Base-by-base conservation (phyloP, 2,797 vertebrate species). In the Molossus alvarezi region DNA sequence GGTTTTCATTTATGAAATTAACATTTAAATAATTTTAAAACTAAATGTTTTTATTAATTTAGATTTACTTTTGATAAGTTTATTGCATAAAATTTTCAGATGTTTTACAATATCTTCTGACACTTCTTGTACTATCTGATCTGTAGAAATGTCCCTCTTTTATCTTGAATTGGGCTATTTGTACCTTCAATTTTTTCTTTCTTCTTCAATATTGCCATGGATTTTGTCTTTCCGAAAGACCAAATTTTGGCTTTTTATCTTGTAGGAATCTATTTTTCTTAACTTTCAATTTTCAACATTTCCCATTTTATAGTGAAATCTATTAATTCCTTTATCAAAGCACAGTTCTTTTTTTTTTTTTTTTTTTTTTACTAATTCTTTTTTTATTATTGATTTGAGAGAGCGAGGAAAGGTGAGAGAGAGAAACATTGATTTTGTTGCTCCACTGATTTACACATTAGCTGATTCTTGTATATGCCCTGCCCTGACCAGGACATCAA, bases 261-360 rank as follows among this genome's bases (percentile, higher is more conserved):
- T 51, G 9, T 64, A 69, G 81, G 29, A 71, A 1, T 60, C 8
- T 58, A 14, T 73, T 89, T 75, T 23, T 69, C 21, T 73, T 86
- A 79, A 13, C 4, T 89, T 80, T 92, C 55, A 60, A 69, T 92
- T 76, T 95, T 33, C 1, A 76, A 62, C 21, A n/a, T 88, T 86
- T 80, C 3, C 4, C 18, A 27, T 57, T 55, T 62, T 71, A 27
- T 48, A 64, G 57, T 87, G 25, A 77, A 90, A 79, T 8, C 23
- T 90, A 65, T 65, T 83, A 62, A 75, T 84, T 84, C 27, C 9
- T 1, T 58, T 58, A 18, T 62, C 23, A 69, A 84, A 69, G 12
- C 15, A 81, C 51, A 83, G 9, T 2, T 9, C 33, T 2, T 33
- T 33, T 33, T 33, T 33, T 33, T 33, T n/a, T n/a, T 80, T 53